A percentile compares a stretch with the other conserved stretches of the same genome.
These are phyloP conservation scores for Protodeltote pygarga DNA, from an alignment of 2,888 invertebrate genomes.

Conservation along the genomic window DNA sequence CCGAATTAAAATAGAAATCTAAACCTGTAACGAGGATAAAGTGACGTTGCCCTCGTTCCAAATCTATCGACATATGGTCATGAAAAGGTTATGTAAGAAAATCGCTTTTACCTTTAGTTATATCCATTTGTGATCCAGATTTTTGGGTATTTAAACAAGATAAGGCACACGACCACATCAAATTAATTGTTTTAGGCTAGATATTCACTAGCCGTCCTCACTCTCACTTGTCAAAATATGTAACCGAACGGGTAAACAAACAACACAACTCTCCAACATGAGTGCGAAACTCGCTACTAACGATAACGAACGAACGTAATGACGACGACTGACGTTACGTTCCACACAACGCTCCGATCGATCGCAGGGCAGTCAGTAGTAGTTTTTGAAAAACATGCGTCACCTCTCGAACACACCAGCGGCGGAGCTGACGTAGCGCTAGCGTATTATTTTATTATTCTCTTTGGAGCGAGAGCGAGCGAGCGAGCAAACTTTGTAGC, in stretches of 20 bases:
- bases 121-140: constrained; percentile 73
- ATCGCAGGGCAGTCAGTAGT: constrained; percentile 27
- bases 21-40: constrained; percentile 37
- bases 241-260: constrained; percentile 58
- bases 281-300: constrained; percentile 78
- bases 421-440: no score
- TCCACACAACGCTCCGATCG: constrained; percentile 40
- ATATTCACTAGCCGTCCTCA: constrained; percentile 54
- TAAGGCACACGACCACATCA: constrained; percentile 62
- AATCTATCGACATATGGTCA: constrained; percentile 70
- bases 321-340: no score
- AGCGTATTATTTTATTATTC: no score
- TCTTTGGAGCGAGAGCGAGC: constrained; percentile 1
- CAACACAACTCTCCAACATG: constrained; percentile 69
- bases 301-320: constrained; percentile 33
- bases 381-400: constrained; percentile 33
- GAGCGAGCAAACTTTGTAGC: constrained; percentile 4
- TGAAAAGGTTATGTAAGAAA: constrained; percentile 69
- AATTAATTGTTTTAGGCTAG: constrained; percentile 49
- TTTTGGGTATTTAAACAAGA: constrained; percentile 51
- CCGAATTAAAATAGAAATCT: constrained; percentile 5
- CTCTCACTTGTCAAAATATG: constrained; percentile 65
- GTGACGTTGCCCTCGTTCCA: constrained; percentile 65
- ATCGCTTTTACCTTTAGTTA: constrained; percentile 70
- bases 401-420: constrained; percentile 27